Base-by-base conservation (phyloP, 2,797 vertebrate genomes). In the Tinamus major region DNA sequence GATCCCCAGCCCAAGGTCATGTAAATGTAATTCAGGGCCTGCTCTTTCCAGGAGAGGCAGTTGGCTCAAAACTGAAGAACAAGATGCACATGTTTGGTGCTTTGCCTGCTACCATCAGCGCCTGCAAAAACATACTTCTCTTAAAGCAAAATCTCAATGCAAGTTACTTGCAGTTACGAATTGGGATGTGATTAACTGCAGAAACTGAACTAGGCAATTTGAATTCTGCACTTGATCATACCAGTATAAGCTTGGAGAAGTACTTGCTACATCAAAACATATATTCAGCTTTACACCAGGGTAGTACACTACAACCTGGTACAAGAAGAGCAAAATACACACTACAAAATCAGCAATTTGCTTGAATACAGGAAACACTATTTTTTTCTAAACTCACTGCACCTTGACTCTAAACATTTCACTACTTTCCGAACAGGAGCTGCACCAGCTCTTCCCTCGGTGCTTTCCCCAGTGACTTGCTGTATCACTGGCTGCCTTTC, bases 1-100 rank as follows among this genome's bases (percentile, higher is more conserved):
- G 63, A 89, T 91, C 83, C 78, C 68, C 68, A 87, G 67, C 55
- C 81, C 90, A 94, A 93, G 90, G 87, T 95, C 84, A 89, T 67
- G 58, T 77, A 85, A 78, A 70, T 42, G 27, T 74, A 91, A 85
- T 85, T 94, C 59, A 59, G 51, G 59, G 53, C 55, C 46, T 82
- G 31, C 31, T 79, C 8, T 1, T 35, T 69, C 26, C 42, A 84
- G 71, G 41, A 79, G 20, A 85, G 35, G 75, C 92, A 90, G 90
- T 14, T 58, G 16, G 33, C 58, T 74, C 92, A 5, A 29, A 88
- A 85, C 39, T 61, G 23, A 77, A 74, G 71, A 95, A 59, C 74
- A 33, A 71, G 46, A 75, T 79, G 33, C 55, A 67, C 4, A 1
- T 17, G n/a, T 78, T 67, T 56, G 56, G 15, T 85, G 18, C 35